Evolutionary conservation across 2,797 vertebrate species (phyloP).

Genomic region (Anableps anableps): DNA sequence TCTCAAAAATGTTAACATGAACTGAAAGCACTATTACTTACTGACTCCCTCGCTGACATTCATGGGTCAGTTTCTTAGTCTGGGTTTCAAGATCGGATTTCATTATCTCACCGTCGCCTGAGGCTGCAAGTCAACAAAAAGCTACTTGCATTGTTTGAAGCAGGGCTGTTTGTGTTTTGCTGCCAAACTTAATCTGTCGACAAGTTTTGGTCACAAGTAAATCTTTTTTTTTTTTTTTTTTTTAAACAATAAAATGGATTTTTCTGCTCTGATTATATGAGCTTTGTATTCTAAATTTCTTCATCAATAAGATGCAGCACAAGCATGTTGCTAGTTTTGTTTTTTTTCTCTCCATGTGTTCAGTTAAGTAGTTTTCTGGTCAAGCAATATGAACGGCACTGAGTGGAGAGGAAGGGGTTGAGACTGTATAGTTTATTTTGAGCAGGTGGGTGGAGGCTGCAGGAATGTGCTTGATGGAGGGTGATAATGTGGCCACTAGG

Average conservation of each 20-base stretch:
- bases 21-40: not conserved
- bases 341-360: not conserved
- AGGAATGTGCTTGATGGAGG: slow-evolving; percentile 84
- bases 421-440: slow-evolving; percentile 81
- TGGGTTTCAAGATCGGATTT: slow-evolving; percentile 13
- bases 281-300: not conserved
- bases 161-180: not conserved
- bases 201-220: not conserved
- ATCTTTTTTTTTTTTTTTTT: not conserved
- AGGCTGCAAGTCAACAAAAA: not conserved
- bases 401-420: slow-evolving; percentile 76
- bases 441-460: slow-evolving; percentile 83
- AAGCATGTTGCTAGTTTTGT: not conserved
- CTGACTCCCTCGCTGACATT: not conserved
- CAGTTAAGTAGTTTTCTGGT: slow-evolving; percentile 1
- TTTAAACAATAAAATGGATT: not conserved
- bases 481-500: slow-evolving; percentile 82
- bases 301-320: not conserved
- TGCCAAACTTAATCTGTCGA: not conserved
- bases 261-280: not conserved
- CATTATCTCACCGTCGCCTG: not conserved
- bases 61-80: slow-evolving; percentile 12
- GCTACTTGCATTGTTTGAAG: slow-evolving; percentile 3
- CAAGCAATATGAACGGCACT: slow-evolving; percentile 10
- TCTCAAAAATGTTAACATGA: not conserved